Evolutionary conservation across 2,797 vertebrate genomes (phyloP), one percentile per base, ranked within the genome.

Genomic region (Megaceryle alcyon): DNA sequence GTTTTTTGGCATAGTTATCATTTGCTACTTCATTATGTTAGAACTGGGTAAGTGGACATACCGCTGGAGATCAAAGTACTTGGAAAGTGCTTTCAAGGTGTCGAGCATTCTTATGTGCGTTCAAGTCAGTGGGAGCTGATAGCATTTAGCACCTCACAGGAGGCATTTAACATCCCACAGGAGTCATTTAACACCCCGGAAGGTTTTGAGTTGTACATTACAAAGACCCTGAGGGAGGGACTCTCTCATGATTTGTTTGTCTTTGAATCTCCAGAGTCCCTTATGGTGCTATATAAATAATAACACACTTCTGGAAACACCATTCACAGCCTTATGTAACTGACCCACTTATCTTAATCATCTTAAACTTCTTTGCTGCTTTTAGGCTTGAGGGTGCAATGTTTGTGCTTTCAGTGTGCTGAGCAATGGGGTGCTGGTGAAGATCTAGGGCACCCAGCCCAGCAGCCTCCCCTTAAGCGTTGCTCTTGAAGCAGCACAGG

Each of bases 241-340:
- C 33, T 84, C 81, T 90, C 81, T 84, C 86, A 29, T 71, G 57
- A 93, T 92, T 80, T 95, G 68, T 96, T 95, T 93, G 71, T 77
- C 64, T 96, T 91, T 82, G 75, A 94, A 41, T 82, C 57, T 80
- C 77, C 51, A 5, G 43, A 82, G 69, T 91, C 71, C 75, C 71
- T 51, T 61, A 0, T 12, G 60, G 75, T 61, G 81, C 44, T 80
- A 20, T 80, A 88, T 93, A 96, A 95, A 95, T 88, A 96, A 94
- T 65, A 85, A 72, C 51, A 60, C 1, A 10, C 48, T 94, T 84
- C 91, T 91, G 63, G 90, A 88, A 94, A 71, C 41, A 48, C 63
- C 21, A 28, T 72, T 84, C 5, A 1, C 56, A 77, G 66, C 29
- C 31, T 90, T 73, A 48, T 5, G 2, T 84, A 77, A 48, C 63